These are phyloP conservation scores for Synergus gifuensis DNA, from an alignment of 2,888 invertebrate genomes.

Conservation along the genomic window DNA sequence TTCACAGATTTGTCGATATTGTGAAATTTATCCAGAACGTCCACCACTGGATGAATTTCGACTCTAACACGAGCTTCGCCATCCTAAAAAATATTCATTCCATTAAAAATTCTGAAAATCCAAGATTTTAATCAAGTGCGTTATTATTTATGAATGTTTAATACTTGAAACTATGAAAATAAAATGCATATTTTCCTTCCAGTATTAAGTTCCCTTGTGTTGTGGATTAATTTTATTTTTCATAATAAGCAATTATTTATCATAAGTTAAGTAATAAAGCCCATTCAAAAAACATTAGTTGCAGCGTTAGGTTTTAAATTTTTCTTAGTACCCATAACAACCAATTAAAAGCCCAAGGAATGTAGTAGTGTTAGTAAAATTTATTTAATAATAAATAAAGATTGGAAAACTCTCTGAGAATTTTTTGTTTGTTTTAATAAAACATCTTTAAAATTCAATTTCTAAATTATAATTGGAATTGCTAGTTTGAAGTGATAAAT, in stretches of 20 bases:
- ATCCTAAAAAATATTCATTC: slow-evolving; percentile 78
- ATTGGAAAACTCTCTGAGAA: not conserved
- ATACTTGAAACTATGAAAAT: not conserved
- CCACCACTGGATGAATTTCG: slow-evolving; percentile 83
- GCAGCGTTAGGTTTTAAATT: not conserved
- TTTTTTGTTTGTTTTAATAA: not conserved
- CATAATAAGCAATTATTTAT: not conserved
- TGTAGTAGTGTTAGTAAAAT: not conserved
- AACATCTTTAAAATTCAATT: not conserved
- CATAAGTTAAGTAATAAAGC: not conserved
- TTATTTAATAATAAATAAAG: not conserved
- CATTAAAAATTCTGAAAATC: not conserved
- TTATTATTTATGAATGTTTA: not conserved
- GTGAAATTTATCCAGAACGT: slow-evolving; percentile 76
- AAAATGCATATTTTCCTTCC: not conserved
- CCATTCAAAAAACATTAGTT: not conserved
- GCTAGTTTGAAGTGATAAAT: not conserved
- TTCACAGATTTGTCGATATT: slow-evolving; percentile 63
- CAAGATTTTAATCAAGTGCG: not conserved
- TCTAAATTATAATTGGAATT: not conserved
- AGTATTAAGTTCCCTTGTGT: not conserved
- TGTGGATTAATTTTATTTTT: not conserved
- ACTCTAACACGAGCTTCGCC: slow-evolving; percentile 83
- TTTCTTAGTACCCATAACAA: not conserved
- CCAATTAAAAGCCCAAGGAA: not conserved